Conservation (phyloP, 2,113 vertebrate species). For the Hystrix brachyura region DNA sequence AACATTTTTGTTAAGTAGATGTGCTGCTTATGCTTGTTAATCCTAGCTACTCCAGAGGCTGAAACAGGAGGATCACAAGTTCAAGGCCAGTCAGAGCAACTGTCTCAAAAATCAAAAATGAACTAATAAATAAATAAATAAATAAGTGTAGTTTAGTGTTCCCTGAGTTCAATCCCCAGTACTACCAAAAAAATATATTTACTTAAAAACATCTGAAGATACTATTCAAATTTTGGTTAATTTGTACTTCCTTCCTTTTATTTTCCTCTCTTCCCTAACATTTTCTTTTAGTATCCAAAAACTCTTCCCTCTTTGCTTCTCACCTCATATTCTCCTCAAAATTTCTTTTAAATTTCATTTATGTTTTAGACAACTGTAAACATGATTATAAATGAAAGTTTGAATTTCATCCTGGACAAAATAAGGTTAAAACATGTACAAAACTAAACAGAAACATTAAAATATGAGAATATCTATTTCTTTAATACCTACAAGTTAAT, state of each 20-base stretch:
- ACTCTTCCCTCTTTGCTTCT: conserved; percentile 7
- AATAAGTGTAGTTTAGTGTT: neutral
- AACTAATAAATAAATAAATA: neutral
- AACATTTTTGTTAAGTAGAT: conserved; percentile 45
- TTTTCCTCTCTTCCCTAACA: neutral
- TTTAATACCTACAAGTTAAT: conserved; percentile 39
- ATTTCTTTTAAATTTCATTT: conserved; percentile 60
- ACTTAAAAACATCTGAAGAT: conserved; percentile 56
- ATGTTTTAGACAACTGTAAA: conserved; percentile 62
- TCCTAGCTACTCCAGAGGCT: neutral
- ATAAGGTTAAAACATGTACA: conserved; percentile 58
- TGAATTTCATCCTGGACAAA: conserved; percentile 51
- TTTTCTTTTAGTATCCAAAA: conserved; percentile 41
- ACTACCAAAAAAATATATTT: neutral
- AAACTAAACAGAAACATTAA: conserved; percentile 69
- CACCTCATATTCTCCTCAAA: neutral
- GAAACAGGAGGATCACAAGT: neutral
- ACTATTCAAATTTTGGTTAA: conserved; percentile 70
- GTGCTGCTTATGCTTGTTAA: neutral
- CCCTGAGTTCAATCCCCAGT: neutral
- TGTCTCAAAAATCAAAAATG: neutral
- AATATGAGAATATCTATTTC: conserved; percentile 59
- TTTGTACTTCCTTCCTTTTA: conserved; percentile 15
- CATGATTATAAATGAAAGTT: conserved; percentile 57
- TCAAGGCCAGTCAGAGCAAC: neutral